Evolutionary conservation across 2,888 invertebrate species (phyloP).

Genomic region (Sarcophaga subvicina): DNA sequence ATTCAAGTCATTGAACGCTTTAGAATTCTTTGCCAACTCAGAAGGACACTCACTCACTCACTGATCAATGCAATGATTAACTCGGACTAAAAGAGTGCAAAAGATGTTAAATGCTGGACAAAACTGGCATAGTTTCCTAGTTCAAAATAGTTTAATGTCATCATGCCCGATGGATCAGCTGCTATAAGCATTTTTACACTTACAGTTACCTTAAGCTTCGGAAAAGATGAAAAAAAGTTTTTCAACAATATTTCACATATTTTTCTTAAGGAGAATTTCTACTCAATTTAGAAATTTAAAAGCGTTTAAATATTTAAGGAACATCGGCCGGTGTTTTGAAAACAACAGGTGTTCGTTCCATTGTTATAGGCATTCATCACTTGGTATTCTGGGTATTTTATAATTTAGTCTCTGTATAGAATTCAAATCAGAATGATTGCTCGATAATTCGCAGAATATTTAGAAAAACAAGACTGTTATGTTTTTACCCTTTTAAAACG

Average conservation of each 20-base stretch:
- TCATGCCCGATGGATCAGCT: background rate
- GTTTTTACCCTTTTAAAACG: too few species aligned
- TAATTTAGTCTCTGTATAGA: too few species aligned
- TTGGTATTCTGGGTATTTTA: too few species aligned
- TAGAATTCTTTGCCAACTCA: constrained; percentile 61
- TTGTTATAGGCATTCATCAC: too few species aligned
- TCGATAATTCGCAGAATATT: too few species aligned
- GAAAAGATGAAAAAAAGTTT: background rate
- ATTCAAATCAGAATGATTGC: too few species aligned
- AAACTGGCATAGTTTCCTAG: background rate
- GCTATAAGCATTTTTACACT: background rate
- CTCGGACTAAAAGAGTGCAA: constrained; percentile 1
- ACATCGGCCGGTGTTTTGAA: too few species aligned
- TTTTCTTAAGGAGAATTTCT: background rate
- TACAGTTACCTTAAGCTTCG: background rate
- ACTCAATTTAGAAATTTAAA: too few species aligned
- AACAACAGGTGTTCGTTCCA: too few species aligned
- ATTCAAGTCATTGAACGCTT: constrained; percentile 64
- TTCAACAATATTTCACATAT: background rate
- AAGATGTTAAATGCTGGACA: background rate
- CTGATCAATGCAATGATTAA: constrained; percentile 55
- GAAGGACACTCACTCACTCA: constrained; percentile 68
- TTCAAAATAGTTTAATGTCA: background rate
- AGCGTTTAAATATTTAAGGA: too few species aligned
- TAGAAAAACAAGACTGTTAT: too few species aligned